Evolutionary conservation across 2,888 invertebrate genomes (phyloP).

Genomic region (Platypus cylindrus): DNA sequence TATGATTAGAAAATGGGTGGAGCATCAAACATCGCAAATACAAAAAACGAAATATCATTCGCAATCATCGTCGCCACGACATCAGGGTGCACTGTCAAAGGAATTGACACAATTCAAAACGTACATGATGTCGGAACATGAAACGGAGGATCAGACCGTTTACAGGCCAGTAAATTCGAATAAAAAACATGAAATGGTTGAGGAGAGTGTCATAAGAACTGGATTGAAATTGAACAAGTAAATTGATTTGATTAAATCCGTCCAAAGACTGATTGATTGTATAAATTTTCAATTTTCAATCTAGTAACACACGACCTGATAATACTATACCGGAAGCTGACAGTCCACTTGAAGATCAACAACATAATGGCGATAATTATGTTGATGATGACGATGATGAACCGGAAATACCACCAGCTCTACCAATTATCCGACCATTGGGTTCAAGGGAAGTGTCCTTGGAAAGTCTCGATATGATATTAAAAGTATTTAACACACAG

Average conservation of each 20-base stretch:
- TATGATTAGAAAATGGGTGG: constrained; percentile 88
- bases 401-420: constrained; percentile 65
- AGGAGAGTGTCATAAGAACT: constrained; percentile 47
- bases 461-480: constrained; percentile 66
- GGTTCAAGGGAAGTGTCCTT: constrained; percentile 73
- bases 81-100: constrained; percentile 29
- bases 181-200: constrained; percentile 41
- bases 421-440: constrained; percentile 65
- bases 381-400: constrained; percentile 65
- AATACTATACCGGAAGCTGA: constrained; percentile 31
- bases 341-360: constrained; percentile 12
- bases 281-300: constrained; percentile 3
- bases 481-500: constrained; percentile 28
- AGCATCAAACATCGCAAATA: constrained; percentile 77
- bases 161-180: constrained; percentile 37
- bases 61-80: constrained; percentile 3
- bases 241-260: not conserved
- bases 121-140: constrained; percentile 34
- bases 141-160: constrained; percentile 33
- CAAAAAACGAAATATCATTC: constrained; percentile 41
- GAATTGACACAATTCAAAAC: constrained; percentile 52
- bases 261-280: not conserved
- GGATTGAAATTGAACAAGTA: constrained; percentile 38
- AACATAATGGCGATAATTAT: constrained; percentile 38
- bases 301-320: constrained; percentile 10